A percentile compares a stretch with the other conserved stretches of the same genome.
Conservation (phyloP, 2,888 invertebrate genomes). For the Scaptomyza flava region DNA sequence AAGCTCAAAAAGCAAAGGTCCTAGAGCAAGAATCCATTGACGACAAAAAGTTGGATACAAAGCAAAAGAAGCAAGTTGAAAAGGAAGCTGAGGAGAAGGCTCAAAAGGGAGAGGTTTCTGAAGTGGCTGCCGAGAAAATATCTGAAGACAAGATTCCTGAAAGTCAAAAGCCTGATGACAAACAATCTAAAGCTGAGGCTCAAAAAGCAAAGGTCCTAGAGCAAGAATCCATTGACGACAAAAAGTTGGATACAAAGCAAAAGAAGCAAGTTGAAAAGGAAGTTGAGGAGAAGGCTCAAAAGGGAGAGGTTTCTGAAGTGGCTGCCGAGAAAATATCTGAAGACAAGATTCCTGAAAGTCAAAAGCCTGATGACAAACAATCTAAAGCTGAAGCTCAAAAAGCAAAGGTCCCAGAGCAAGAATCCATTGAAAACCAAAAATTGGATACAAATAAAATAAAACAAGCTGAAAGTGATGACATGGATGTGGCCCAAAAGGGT, state of each 20-base stretch:
- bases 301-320: not conserved
- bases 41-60: not conserved
- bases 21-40: not conserved
- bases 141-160: not conserved
- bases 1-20: too few relatives aligned
- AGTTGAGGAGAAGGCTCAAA: not conserved
- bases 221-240: not conserved
- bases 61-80: not conserved
- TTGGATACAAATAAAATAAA: too few relatives aligned
- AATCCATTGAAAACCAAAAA: too few relatives aligned
- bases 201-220: not conserved
- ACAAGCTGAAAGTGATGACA: not conserved
- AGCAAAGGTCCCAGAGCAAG: too few relatives aligned
- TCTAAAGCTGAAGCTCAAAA: conserved; percentile 8
- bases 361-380: not conserved
- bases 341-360: not conserved
- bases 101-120: not conserved
- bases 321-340: not conserved
- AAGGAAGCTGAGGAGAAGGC: not conserved
- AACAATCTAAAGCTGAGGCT: not conserved
- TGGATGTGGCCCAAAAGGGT: not conserved
- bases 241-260: not conserved
- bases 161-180: not conserved
- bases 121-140: not conserved
- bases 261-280: not conserved